phyloP scores from a whole-genome alignment of 2,113 vertebrate genomes.

The Muntiacus reevesi region DNA sequence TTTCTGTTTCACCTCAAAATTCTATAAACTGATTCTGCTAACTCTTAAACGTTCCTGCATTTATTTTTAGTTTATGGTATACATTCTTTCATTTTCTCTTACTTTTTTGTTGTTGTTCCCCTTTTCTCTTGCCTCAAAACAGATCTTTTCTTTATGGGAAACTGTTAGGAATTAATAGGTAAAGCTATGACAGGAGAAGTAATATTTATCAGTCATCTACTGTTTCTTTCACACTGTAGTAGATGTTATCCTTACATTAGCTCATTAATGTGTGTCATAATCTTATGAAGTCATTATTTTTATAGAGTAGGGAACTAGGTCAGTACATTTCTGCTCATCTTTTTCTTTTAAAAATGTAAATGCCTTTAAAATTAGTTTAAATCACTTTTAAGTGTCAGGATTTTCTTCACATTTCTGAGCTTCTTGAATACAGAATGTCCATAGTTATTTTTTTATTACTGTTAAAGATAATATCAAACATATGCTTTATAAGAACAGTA shows the following conservation, averaged over 20 bases:
- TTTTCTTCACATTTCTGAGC: slow-evolving; percentile 20
- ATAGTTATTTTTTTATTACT: background rate
- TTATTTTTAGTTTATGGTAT: slow-evolving; percentile 48
- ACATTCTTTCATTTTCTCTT: slow-evolving; percentile 16
- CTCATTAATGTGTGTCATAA: background rate
- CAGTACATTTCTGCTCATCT: slow-evolving; percentile 1
- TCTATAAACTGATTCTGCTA: background rate
- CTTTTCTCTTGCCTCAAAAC: slow-evolving; percentile 27
- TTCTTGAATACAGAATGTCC: background rate
- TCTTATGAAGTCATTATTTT: background rate
- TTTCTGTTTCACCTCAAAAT: slow-evolving; percentile 27
- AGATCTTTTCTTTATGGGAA: background rate
- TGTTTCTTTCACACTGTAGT: background rate
- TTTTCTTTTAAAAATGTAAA: slow-evolving; percentile 23
- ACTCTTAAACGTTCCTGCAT: background rate
- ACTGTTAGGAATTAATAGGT: background rate
- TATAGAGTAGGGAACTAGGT: slow-evolving; percentile 10
- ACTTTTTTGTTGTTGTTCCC: background rate
- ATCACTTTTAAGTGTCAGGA: background rate
- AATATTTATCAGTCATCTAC: background rate
- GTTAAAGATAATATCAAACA: slow-evolving; percentile 7
- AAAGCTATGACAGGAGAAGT: background rate
- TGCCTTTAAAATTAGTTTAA: slow-evolving; percentile 16
- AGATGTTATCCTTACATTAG: background rate
- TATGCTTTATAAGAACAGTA: background rate